A percentile compares a stretch with the other conserved stretches of the same genome.
These are phyloP conservation scores for Apodemus sylvaticus DNA, from an alignment of 2,113 vertebrate species.

Conservation along the genomic window DNA sequence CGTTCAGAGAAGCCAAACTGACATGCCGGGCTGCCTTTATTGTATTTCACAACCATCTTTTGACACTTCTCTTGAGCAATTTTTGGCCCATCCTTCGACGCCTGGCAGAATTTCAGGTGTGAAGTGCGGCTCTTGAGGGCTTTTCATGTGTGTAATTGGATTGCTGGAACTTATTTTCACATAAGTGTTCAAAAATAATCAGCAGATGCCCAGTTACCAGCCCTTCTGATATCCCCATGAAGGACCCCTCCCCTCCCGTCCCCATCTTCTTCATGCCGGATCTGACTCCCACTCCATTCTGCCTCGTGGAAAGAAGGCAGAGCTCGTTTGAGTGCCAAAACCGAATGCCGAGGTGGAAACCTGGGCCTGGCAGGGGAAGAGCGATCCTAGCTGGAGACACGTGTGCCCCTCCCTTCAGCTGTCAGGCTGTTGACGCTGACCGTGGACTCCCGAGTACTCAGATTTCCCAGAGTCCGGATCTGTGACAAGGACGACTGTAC, in stretches of 20 bases:
- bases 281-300: neutral
- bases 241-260: neutral
- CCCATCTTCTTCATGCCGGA: neutral
- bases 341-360: neutral
- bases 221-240: neutral
- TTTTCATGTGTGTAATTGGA: neutral
- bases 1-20: neutral
- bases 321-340: neutral
- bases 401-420: neutral
- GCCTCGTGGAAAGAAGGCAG: neutral
- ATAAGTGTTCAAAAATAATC: neutral
- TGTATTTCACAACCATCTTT: constrained; percentile 29
- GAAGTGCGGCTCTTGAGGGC: constrained; percentile 27
- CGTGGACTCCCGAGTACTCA: neutral
- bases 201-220: neutral
- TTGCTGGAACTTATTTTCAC: constrained; percentile 44
- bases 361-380: neutral
- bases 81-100: constrained; percentile 12
- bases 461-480: neutral
- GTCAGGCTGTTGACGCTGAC: neutral
- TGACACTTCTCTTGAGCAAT: constrained; percentile 38
- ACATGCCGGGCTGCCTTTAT: neutral
- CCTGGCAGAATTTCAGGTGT: constrained; percentile 14
- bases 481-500: neutral
- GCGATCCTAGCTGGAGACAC: neutral